Base-by-base conservation (phyloP, 1,140 invertebrate species). In the Drosophila mauritiana region DNA sequence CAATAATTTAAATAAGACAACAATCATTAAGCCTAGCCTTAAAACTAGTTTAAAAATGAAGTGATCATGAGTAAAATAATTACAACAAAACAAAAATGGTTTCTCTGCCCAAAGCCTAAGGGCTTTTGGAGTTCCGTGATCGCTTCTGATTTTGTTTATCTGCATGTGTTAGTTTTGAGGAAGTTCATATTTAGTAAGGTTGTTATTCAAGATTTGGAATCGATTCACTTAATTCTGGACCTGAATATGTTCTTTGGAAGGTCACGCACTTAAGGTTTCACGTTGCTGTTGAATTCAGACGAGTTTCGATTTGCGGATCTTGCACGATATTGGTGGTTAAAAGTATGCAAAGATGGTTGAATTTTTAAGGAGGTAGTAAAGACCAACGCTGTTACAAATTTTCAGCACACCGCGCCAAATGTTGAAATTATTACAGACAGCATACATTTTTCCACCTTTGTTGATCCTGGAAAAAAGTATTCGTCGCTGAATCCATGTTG, bases 1-100 rank as follows among this genome's bases (percentile, higher is more conserved):
- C 42, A 73, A 86, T 82, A 80, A 88, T 89, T 88, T 89, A 89
- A 88, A 88, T 76, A 80, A 77, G 65, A 89, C 78, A 89, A 89
- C 83, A 88, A 67, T 57, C 69, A 74, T 84, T 84, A 84, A 80
- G 20, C 15, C 80, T 88, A 88, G 31, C 10, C 84, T 84, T 88
- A 88, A 39, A 57, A 78, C 48, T 89, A 88, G 45, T 72, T 79
- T 56, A 59, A 69, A 80, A 62, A 75, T 75, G 62, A 65, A 61
- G 42, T 59, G 34, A 53, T 62, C 52, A 39, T 52, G 43, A 68
- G 46, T 45, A 39, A 34, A 58, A 49, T 34, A 56, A 73, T 43
- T 51, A 69, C 45, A 63, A 67, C 61, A 39, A 86, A 74, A 51
- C 53, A 56, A 61, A 69, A 65, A 49, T 56, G 27, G 12, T 40